A percentile compares a stretch with the other conserved stretches of the same genome.
These are phyloP conservation scores for Syngnathoides biaculeatus DNA, from an alignment of 2,113 vertebrate genomes.

Conservation along the genomic window DNA sequence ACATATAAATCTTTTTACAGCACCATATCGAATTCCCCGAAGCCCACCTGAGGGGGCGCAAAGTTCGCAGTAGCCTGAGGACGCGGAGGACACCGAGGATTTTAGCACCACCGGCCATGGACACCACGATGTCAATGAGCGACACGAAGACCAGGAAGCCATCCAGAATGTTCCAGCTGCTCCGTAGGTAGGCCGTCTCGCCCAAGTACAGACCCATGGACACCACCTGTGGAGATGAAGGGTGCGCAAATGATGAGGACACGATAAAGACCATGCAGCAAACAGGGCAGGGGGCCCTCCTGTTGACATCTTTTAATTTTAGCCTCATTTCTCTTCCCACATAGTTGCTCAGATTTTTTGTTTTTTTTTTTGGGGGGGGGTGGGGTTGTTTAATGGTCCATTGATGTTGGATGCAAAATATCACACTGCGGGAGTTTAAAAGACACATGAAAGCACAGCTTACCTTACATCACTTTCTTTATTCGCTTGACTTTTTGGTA, in stretches of 20 bases:
- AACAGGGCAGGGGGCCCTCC: neutral
- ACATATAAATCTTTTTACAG: neutral
- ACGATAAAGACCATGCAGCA: neutral
- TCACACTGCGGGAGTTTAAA: neutral
- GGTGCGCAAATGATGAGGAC: neutral
- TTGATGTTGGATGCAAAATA: neutral
- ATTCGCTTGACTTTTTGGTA: neutral
- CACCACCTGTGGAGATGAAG: slow-evolving; percentile 50
- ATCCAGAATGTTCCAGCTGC: slow-evolving; percentile 71
- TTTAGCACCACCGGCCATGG: slow-evolving; percentile 68
- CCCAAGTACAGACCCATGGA: slow-evolving; percentile 67
- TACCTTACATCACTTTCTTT: neutral
- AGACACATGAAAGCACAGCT: neutral
- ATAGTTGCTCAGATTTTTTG: neutral
- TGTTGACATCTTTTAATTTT: neutral
- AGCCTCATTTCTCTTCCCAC: neutral
- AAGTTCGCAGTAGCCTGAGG: slow-evolving; percentile 61
- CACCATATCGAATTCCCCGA: neutral
- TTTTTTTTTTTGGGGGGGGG: no score
- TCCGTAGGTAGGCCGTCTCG: slow-evolving; percentile 60
- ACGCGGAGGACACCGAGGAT: slow-evolving; percentile 69
- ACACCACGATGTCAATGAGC: slow-evolving; percentile 65
- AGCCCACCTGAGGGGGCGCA: slow-evolving; percentile 76
- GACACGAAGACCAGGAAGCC: slow-evolving; percentile 70
- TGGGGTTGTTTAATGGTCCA: no score